These are phyloP conservation scores for Matsumyia berberina DNA, from an alignment of 2,888 invertebrate genomes.

Conservation along the genomic window DNA sequence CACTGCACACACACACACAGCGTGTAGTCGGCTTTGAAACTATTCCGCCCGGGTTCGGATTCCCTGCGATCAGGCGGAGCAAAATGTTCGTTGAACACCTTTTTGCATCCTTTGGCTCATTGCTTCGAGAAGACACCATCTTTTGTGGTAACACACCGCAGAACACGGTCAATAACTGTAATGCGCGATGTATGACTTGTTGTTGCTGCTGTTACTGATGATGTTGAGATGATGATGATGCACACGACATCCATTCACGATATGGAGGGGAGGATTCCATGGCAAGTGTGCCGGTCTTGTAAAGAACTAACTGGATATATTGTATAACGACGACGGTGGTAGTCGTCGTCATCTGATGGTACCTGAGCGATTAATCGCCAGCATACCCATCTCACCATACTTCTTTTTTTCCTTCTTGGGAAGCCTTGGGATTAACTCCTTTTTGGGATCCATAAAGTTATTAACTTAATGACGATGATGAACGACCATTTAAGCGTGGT, in stretches of 20 bases:
- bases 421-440: conserved; percentile 46
- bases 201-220: background rate
- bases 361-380: conserved; percentile 38
- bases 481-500: conserved; percentile 54
- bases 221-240: background rate
- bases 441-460: conserved; percentile 51
- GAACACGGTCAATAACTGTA: conserved; percentile 62
- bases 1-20: background rate
- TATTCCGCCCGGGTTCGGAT: background rate
- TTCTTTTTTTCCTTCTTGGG: conserved; percentile 5
- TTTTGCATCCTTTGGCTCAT: conserved; percentile 9
- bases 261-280: conserved; percentile 4
- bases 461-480: conserved; percentile 59
- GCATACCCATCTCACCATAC: conserved; percentile 1
- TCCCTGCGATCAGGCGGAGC: conserved; percentile 14
- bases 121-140: background rate
- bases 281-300: conserved; percentile 36
- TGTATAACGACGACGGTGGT: conserved; percentile 33
- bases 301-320: conserved; percentile 50
- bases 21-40: background rate
- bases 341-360: conserved; percentile 19
- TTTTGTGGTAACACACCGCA: conserved; percentile 13
- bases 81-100: conserved; percentile 35
- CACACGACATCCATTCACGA: conserved; percentile 16
- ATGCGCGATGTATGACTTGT: conserved; percentile 36